Evolutionary conservation across 2,888 invertebrate genomes (phyloP).

Genomic region (Patella depressa): DNA sequence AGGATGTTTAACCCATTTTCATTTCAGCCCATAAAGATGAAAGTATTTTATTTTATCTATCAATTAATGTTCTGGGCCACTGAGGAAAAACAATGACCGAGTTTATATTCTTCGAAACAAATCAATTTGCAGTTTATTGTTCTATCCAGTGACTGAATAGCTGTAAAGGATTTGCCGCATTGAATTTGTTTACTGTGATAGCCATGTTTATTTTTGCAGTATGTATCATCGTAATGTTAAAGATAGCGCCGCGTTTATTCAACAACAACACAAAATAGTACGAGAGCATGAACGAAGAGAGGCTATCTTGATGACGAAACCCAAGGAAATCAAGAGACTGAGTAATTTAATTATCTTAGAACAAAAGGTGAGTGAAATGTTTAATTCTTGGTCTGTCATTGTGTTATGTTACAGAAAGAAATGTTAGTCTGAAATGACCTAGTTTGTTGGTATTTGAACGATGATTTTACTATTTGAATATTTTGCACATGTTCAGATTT

Average conservation of each 20-base stretch:
- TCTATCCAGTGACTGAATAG: no score
- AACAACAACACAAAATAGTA: constrained; percentile 43
- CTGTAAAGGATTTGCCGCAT: background rate
- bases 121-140: no score
- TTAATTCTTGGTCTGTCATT: no score
- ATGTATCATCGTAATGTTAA: constrained; percentile 50
- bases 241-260: constrained; percentile 46
- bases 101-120: no score
- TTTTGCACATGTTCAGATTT: no score
- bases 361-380: constrained; percentile 52
- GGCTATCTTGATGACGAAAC: constrained; percentile 57
- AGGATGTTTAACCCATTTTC: no score
- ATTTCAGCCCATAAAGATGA: no score
- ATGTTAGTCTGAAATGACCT: background rate
- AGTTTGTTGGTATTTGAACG: background rate
- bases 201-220: constrained; percentile 35
- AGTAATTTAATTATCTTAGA: constrained; percentile 67
- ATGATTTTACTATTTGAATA: no score
- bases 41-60: no score
- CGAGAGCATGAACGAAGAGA: constrained; percentile 52
- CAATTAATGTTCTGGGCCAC: no score
- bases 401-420: background rate
- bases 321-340: constrained; percentile 63
- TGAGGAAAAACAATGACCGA: no score
- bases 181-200: background rate